These are phyloP conservation scores for Dicerorhinus sumatrensis DNA, from an alignment of 2,113 vertebrate genomes.

Conservation along the genomic window DNA sequence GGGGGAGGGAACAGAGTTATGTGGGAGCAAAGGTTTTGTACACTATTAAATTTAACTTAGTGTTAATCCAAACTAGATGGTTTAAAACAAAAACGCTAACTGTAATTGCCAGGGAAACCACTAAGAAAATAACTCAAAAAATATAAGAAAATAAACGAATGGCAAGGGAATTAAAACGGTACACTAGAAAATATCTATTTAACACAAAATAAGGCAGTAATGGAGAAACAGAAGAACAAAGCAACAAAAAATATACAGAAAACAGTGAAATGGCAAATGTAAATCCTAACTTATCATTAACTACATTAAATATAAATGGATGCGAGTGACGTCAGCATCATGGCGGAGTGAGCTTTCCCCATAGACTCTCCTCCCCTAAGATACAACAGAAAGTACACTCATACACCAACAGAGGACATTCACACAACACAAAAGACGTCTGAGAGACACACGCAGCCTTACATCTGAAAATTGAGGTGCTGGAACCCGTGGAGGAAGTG, in stretches of 20 bases:
- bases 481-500: too few relatives aligned
- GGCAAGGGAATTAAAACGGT: background rate
- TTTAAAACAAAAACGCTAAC: background rate
- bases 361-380: too few relatives aligned
- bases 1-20: background rate
- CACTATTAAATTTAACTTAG: background rate
- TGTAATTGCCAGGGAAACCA: background rate
- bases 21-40: background rate
- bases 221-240: background rate
- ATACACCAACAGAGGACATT: too few relatives aligned
- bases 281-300: background rate
- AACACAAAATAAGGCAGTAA: background rate
- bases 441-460: too few relatives aligned
- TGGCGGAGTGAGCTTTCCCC: too few relatives aligned
- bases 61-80: background rate
- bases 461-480: too few relatives aligned
- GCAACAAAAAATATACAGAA: background rate
- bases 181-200: background rate
- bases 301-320: background rate
- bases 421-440: too few relatives aligned
- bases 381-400: too few relatives aligned
- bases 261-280: background rate
- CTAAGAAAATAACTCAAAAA: background rate
- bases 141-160: background rate
- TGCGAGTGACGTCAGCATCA: too few relatives aligned